Conservation (phyloP, 2,888 invertebrate genomes). For the Chironomus tentans region DNA sequence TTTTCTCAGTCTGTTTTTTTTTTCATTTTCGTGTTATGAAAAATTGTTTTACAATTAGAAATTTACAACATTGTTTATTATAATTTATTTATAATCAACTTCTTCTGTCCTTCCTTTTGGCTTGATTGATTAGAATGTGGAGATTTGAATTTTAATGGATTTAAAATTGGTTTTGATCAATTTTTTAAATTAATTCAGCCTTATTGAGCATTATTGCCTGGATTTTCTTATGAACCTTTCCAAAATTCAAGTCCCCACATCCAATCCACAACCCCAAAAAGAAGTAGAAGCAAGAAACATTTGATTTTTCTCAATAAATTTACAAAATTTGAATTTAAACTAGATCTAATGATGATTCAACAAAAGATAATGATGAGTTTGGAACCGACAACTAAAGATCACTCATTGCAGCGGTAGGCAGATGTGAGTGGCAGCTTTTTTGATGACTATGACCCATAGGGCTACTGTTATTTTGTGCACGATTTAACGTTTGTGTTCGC, state of each 20-base stretch:
- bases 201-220: too few relatives aligned
- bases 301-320: too few relatives aligned
- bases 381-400: conserved; percentile 41
- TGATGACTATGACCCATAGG: conserved; percentile 30
- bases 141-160: too few relatives aligned
- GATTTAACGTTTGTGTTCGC: conserved; percentile 14
- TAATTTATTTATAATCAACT: neutral
- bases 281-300: neutral
- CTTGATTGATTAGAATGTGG: too few relatives aligned
- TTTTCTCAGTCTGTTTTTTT: conserved; percentile 5
- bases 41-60: neutral
- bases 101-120: too few relatives aligned
- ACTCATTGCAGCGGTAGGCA: conserved; percentile 76
- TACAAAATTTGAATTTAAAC: neutral
- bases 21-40: neutral
- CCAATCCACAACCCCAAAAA: neutral
- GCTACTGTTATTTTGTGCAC: conserved; percentile 22
- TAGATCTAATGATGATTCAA: conserved; percentile 16
- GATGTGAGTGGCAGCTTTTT: conserved; percentile 45
- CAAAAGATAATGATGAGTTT: neutral
- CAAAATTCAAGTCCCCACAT: too few relatives aligned
- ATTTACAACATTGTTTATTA: neutral
- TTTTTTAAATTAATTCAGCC: too few relatives aligned
- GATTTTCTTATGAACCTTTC: too few relatives aligned
- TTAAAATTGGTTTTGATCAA: too few relatives aligned